These are phyloP conservation scores for Mesochorus sp. DNA, from an alignment of 2,888 invertebrate genomes.

Conservation along the genomic window DNA sequence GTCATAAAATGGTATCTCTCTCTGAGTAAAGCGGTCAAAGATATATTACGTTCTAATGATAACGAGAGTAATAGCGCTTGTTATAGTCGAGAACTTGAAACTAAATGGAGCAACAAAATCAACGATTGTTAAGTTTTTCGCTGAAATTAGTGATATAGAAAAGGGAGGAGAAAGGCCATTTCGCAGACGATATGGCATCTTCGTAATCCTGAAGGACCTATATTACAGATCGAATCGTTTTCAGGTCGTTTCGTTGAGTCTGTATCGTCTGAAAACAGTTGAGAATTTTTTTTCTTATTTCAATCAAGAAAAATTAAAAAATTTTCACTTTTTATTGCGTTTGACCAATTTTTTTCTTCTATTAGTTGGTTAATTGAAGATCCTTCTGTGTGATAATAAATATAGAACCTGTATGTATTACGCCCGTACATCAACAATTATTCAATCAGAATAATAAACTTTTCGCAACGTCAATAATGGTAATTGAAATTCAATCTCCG, in stretches of 20 bases:
- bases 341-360: too few relatives aligned
- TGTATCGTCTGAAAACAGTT: background rate
- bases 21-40: conserved; percentile 11
- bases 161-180: conserved; percentile 16
- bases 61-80: conserved; percentile 33
- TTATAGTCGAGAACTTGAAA: conserved; percentile 11
- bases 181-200: background rate
- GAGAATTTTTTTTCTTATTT: background rate
- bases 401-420: too few relatives aligned
- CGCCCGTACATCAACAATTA: too few relatives aligned
- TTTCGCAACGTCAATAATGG: background rate
- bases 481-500: background rate
- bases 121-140: conserved; percentile 23
- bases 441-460: too few relatives aligned
- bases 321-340: background rate
- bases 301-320: background rate
- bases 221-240: conserved; percentile 14
- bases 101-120: conserved; percentile 27
- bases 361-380: too few relatives aligned
- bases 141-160: background rate
- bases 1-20: conserved; percentile 37
- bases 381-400: too few relatives aligned
- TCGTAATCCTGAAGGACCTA: background rate
- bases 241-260: background rate
- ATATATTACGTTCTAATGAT: conserved; percentile 7